phyloP scores from a whole-genome alignment of 2,113 vertebrate genomes.

The Gallinago paraguaiae region DNA sequence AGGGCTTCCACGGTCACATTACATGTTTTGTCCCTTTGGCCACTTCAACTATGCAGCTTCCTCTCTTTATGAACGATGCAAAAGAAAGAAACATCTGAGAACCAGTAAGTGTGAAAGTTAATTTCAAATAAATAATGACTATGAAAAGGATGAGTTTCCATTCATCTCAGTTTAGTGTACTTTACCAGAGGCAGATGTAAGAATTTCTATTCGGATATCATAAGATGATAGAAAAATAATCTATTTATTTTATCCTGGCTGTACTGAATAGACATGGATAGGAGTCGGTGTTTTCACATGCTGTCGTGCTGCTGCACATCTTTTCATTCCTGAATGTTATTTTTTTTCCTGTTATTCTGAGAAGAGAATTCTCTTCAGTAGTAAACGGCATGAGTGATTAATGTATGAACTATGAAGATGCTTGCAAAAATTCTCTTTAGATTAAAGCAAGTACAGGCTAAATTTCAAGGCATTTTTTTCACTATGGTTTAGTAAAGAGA shows the following conservation, averaged over 20 bases:
- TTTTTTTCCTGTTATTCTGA: not conserved
- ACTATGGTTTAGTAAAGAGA: not conserved
- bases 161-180: not conserved
- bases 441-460: conserved; percentile 17
- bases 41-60: not conserved
- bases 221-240: not conserved
- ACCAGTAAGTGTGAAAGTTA: not conserved
- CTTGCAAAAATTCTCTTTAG: conserved; percentile 36
- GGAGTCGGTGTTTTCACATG: not conserved
- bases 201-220: not conserved
- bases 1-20: not conserved
- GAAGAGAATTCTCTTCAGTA: conserved; percentile 28
- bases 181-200: not conserved
- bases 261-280: not conserved
- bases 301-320: not conserved
- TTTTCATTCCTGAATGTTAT: conserved; percentile 9
- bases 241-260: not conserved
- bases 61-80: not conserved
- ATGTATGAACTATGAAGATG: not conserved
- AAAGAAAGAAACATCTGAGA: not conserved
- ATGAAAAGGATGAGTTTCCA: not conserved
- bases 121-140: not conserved
- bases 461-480: conserved; percentile 46
- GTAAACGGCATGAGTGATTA: conserved; percentile 33
- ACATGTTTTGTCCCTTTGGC: not conserved